Percentiles rank a stretch among this genome's conserved stretches.
phyloP scores from a whole-genome alignment of 2,888 invertebrate species.

The Phaonia tiefii region DNA sequence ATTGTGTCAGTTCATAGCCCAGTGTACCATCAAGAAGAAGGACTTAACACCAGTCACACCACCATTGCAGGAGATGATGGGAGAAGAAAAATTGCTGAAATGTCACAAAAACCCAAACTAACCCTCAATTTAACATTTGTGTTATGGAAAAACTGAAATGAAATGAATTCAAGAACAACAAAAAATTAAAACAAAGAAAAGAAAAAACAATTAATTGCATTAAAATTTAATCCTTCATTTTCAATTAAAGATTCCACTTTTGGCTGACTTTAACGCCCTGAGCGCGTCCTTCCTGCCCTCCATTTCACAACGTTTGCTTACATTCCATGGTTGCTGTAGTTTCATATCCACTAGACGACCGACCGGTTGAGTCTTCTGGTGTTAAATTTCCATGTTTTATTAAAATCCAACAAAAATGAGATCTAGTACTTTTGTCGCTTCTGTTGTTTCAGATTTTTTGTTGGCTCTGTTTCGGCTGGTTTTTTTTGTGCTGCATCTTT shows the following conservation, averaged over 20 bases:
- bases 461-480: slow-evolving; percentile 36
- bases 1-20: slow-evolving; percentile 51
- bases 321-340: slow-evolving; percentile 27
- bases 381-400: slow-evolving; percentile 55
- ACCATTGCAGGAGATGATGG: neutral
- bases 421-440: slow-evolving; percentile 15
- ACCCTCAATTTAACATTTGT: slow-evolving; percentile 8
- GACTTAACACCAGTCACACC: neutral
- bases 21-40: slow-evolving; percentile 1
- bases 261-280: slow-evolving; percentile 5
- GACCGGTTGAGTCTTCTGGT: too few relatives aligned
- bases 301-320: slow-evolving; percentile 6
- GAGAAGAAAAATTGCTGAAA: slow-evolving; percentile 22
- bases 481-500: slow-evolving; percentile 30
- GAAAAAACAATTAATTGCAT: slow-evolving; percentile 63
- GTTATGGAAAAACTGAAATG: too few relatives aligned
- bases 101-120: neutral
- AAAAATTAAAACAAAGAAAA: neutral
- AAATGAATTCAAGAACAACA: neutral
- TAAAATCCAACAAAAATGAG: slow-evolving; percentile 30
- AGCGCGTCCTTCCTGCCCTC: slow-evolving; percentile 31
- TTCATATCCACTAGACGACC: too few relatives aligned
- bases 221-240: slow-evolving; percentile 65
- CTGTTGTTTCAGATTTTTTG: neutral
- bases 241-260: slow-evolving; percentile 59